Percentiles rank a stretch among this genome's conserved stretches.
These are phyloP conservation scores for Dipodomys stephensi DNA, from an alignment of 2,113 vertebrate genomes.

Conservation along the genomic window DNA sequence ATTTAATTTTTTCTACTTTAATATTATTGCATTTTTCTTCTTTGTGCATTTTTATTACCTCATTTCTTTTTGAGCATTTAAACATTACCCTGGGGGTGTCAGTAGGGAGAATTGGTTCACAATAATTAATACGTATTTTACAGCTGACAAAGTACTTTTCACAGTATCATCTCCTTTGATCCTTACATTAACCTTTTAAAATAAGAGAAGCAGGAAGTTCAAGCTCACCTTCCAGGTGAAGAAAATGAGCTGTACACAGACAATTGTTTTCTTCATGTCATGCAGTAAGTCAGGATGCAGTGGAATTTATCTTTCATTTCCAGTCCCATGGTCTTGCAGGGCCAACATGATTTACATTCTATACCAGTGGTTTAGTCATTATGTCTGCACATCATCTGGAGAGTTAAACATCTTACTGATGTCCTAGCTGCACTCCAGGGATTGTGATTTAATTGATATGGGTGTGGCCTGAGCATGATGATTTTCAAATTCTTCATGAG, in stretches of 20 bases:
- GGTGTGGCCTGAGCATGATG: neutral
- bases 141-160: neutral
- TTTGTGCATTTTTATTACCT: constrained; percentile 46
- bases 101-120: neutral
- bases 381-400: neutral
- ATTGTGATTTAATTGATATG: neutral
- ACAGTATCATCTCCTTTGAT: constrained; percentile 15
- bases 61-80: neutral
- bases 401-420: neutral
- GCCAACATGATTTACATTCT: neutral
- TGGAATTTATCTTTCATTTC: neutral
- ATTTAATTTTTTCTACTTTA: constrained; percentile 59
- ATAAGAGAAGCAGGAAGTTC: neutral
- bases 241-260: neutral
- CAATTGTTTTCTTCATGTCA: neutral
- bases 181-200: constrained; percentile 10
- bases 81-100: neutral
- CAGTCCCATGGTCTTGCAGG: neutral
- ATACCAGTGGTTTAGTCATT: neutral
- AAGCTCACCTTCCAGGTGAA: neutral
- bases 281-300: neutral
- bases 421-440: neutral
- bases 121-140: constrained; percentile 46
- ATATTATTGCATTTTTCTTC: constrained; percentile 45
- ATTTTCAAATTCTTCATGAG: neutral